Evolutionary conservation across 2,797 vertebrate species (phyloP), one percentile per base, ranked within the genome.

Genomic region (Thunnus albacares): DNA sequence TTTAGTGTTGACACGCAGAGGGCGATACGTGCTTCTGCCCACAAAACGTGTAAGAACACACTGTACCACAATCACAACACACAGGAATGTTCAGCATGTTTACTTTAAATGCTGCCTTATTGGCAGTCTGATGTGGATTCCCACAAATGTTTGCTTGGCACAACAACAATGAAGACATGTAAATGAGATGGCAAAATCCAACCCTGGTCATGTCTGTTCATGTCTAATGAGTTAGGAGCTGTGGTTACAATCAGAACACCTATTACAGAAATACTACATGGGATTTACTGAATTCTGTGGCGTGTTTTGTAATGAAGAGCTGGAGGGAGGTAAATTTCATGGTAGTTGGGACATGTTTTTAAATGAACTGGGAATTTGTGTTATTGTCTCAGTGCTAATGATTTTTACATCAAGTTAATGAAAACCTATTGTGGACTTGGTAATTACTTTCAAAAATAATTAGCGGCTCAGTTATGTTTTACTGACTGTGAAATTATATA

Each of bases 231-330:
- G 67, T 41, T 77, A 72, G 86, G 76, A 88, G 71, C 84, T 90
- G 86, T 80, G 88, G 88, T 90, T 88, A 72, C 64, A 33, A 77
- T 83, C 73, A 71, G 70, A 85, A 88, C 85, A 87, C 77, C 75
- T 81, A 84, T 79, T 87, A 89, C 68, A 89, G 70, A 79, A 78
- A 83, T 77, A 86, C 73, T 86, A 90, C 90, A 87, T 13, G 51
- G 7, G 59, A 60, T 73, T 79, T 62, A 71, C 77, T 67, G 15
- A 17, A 58, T 69, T 79, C 57, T 84, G 83, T 73, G 88, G 77
- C 81, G 49, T 52, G 79, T 83, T 85, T 74, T 74, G 60, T 33
- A 69, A 85, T 71, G 20, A 87, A 79, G 71, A 80, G 81, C 84
- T 86, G 59, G 38, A 86, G 86, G 87, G 87, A 72, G 76, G 38